Percentiles rank a stretch among this genome's conserved stretches.
Evolutionary conservation across 2,113 vertebrate genomes (phyloP).

Genomic region (Genyomyrus donnyi): DNA sequence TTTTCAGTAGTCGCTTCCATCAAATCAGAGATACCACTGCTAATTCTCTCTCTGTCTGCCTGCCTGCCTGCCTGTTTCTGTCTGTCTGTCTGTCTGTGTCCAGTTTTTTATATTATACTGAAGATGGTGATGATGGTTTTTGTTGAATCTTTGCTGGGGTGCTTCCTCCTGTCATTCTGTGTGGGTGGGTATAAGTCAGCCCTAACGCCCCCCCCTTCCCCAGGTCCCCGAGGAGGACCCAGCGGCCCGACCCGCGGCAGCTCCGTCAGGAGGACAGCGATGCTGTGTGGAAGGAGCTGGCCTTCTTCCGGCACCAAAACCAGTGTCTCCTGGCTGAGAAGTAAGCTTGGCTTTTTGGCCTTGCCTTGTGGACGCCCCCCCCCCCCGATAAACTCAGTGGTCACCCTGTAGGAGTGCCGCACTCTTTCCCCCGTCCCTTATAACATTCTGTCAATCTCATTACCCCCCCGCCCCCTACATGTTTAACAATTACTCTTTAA

Average conservation of each 20-base stretch:
- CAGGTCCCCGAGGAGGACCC: too few relatives aligned
- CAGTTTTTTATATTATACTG: background rate
- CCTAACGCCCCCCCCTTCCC: background rate
- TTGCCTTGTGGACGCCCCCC: conserved; percentile 11
- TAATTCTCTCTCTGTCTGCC: background rate
- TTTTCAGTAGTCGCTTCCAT: background rate
- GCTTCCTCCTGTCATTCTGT: background rate
- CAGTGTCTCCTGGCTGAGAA: conserved; percentile 74
- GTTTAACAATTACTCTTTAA: conserved; percentile 35
- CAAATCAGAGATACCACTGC: background rate
- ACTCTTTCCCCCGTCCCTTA: background rate
- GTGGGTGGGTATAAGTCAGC: background rate
- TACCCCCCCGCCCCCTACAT: conserved; percentile 45
- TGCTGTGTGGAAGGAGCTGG: conserved; percentile 77
- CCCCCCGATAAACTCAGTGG: background rate
- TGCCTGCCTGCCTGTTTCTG: background rate
- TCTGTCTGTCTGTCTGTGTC: background rate
- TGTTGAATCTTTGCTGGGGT: background rate
- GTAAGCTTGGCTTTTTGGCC: conserved; percentile 57
- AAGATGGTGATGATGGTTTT: background rate
- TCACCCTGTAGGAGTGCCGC: background rate
- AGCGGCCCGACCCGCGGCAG: conserved; percentile 52
- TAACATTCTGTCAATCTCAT: conserved; percentile 35
- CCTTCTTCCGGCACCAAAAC: conserved; percentile 72
- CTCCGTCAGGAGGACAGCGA: conserved; percentile 74